These are phyloP conservation scores for Leptosomus discolor DNA, from an alignment of 2,113 vertebrate genomes.

Conservation along the genomic window DNA sequence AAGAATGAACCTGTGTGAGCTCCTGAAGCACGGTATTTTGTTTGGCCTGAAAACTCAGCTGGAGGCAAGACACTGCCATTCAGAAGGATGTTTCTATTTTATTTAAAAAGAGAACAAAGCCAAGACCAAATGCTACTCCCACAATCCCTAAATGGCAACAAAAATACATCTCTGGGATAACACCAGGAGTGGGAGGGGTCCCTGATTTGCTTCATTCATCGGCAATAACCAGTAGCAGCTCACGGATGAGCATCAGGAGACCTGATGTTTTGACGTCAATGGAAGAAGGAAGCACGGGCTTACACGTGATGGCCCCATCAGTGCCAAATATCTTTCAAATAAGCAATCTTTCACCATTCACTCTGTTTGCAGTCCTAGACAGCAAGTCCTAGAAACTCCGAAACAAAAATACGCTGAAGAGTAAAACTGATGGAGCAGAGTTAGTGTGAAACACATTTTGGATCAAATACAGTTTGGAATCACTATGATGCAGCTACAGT, in stretches of 20 bases:
- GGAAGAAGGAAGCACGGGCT: not conserved
- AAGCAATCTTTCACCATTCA: not conserved
- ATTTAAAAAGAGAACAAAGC: not conserved
- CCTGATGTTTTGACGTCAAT: not conserved
- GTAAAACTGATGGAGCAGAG: not conserved
- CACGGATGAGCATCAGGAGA: not conserved
- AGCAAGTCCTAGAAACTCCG: not conserved
- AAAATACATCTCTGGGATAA: not conserved
- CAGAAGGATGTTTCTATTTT: not conserved
- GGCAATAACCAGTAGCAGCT: not conserved
- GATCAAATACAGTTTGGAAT: not conserved
- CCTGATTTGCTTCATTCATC: accelerated
- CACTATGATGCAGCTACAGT: not conserved
- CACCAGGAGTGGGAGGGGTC: not conserved
- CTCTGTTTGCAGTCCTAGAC: not conserved
- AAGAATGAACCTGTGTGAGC: not conserved
- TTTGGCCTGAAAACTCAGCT: not conserved
- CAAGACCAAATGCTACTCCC: not conserved
- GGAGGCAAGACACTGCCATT: not conserved
- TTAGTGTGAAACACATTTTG: accelerated
- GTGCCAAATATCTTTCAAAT: accelerated
- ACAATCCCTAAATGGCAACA: not conserved
- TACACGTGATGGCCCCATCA: accelerated
- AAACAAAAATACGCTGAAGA: accelerated
- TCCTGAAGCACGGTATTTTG: not conserved